Evolutionary conservation across 2,797 vertebrate species (phyloP), one percentile per base, ranked within the genome.

Genomic region (Crax fasciolata): DNA sequence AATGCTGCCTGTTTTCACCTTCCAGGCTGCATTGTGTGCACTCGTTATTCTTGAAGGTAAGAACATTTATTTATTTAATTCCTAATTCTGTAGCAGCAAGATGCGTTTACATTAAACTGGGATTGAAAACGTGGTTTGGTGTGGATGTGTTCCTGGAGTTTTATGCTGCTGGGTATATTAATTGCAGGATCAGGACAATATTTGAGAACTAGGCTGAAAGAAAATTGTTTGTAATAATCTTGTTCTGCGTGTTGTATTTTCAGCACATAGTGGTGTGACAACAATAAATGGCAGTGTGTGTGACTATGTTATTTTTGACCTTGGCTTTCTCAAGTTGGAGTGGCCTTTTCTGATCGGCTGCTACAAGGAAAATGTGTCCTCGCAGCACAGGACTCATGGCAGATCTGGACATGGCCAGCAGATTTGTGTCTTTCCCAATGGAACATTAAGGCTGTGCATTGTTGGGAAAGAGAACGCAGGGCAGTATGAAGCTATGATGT

Each of bases 401-500:
- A 71, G 17, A 19, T 3, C 20, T 0, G 1, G 32, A 13, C 57
- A 78, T 0, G 7, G 43, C n/a, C 68, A 46, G 66, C 2, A 1
- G 28, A 3, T 66, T 58, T 5, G 0, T 27, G 12, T 57, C 18
- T 74, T 80, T 54, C 62, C 21, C 49, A 21, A 35, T 4, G 72
- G 81, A 15, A 65, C 6, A 0, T 1, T 39, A 28, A 9, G 41
- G 38, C 16, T 93, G 43, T 1, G 0, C 0, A 1, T 39, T 57
- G 9, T 10, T 0, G 2, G 49, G 55, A 73, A 89, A 28, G 61
- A 83, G 25, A 49, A 48, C 55, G 76, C 16, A 5, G 80, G 81
- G 27, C 1, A 2, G 63, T 72, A 72, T 23, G 11, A 1, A 0
- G 63, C 44, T 39, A 27, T 1, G 3, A 39, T 46, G 25, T 41